Percentiles rank a stretch among this genome's conserved stretches.
phyloP scores from a whole-genome alignment of 2,113 vertebrate genomes.

The Rhabdornis inornatus region DNA sequence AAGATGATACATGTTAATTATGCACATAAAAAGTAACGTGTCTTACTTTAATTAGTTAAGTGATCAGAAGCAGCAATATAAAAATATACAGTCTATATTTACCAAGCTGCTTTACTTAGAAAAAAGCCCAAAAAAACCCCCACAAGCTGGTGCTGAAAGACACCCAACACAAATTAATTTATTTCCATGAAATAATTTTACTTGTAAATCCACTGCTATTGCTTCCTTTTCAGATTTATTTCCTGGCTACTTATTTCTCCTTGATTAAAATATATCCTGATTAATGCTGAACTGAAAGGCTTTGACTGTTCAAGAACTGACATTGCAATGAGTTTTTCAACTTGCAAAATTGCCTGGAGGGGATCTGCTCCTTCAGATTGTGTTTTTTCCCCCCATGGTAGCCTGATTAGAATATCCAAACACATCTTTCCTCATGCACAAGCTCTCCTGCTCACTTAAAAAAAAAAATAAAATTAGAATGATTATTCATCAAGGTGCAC shows the following conservation, averaged over 20 bases:
- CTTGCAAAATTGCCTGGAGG: neutral
- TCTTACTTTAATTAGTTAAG: neutral
- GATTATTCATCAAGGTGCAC: neutral
- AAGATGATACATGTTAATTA: neutral
- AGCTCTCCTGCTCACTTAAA: neutral
- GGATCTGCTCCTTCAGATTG: neutral
- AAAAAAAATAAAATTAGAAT: too few relatives aligned
- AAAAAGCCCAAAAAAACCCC: neutral
- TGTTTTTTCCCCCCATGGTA: neutral
- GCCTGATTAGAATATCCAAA: neutral
- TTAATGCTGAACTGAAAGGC: neutral
- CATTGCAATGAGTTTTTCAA: neutral
- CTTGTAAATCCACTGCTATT: neutral
- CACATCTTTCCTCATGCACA: neutral
- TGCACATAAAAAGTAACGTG: neutral
- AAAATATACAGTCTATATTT: neutral
- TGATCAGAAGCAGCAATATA: neutral
- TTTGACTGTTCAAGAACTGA: conserved; percentile 7
- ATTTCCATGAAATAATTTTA: neutral
- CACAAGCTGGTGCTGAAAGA: neutral
- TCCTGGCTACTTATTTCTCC: neutral
- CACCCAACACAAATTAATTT: neutral
- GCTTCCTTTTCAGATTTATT: neutral
- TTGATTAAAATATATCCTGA: conserved; percentile 42
- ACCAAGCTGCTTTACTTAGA: neutral